These are phyloP conservation scores for Bovichtus diacanthus DNA, from an alignment of 2,797 vertebrate genomes.

Conservation along the genomic window DNA sequence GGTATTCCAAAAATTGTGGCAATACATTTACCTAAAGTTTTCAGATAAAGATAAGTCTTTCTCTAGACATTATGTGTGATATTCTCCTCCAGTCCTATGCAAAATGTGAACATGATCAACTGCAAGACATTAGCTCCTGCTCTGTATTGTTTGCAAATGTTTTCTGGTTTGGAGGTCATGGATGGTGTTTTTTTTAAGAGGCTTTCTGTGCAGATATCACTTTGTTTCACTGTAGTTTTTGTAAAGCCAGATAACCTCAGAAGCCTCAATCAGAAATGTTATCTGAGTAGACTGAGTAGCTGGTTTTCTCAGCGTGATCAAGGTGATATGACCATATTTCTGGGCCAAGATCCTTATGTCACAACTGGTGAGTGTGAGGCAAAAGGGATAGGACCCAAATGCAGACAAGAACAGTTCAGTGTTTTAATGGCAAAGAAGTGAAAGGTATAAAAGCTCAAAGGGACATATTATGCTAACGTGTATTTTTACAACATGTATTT, in stretches of 20 bases:
- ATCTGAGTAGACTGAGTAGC: neutral
- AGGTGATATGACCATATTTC: neutral
- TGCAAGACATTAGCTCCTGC: neutral
- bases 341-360: neutral
- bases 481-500: no score
- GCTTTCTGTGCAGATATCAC: conserved; percentile 3
- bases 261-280: neutral
- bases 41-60: neutral
- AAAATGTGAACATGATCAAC: neutral
- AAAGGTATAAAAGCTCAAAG: no score
- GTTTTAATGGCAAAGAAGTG: neutral
- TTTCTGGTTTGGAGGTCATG: neutral
- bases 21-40: neutral
- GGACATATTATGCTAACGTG: no score
- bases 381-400: neutral
- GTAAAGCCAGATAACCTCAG: neutral
- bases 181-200: neutral
- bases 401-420: neutral
- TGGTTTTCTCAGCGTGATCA: neutral
- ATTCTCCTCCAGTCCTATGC: neutral
- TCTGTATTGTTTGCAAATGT: neutral
- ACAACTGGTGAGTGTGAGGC: neutral
- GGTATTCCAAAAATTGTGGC: neutral
- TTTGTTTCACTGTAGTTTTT: neutral
- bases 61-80: neutral